phyloP scores from a whole-genome alignment of 2,113 vertebrate species.

The Glareola pratincola region DNA sequence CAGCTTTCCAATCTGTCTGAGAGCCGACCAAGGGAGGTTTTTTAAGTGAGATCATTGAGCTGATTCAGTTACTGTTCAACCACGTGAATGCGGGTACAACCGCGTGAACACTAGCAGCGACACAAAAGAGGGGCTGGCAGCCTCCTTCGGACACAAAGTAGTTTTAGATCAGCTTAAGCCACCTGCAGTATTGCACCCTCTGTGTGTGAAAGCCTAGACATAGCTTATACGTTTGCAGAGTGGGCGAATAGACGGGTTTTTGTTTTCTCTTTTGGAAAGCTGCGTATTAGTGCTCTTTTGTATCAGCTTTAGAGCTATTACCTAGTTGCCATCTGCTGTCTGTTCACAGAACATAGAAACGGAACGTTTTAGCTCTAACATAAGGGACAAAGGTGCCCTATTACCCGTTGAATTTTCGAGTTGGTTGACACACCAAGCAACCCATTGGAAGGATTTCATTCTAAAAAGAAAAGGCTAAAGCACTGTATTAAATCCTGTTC shows the following conservation, averaged over 20 bases:
- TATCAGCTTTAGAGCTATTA: neutral
- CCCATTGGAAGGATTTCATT: neutral
- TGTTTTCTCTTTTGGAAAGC: neutral
- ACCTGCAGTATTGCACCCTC: neutral
- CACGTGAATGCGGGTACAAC: neutral
- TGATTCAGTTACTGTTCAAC: neutral
- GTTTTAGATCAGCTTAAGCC: neutral
- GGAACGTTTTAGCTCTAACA: neutral
- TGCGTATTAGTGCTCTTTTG: neutral
- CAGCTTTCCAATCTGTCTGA: neutral
- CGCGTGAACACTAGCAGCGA: accelerated
- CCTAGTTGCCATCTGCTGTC: neutral
- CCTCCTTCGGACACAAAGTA: neutral
- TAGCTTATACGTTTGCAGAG: neutral
- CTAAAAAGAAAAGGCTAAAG: neutral
- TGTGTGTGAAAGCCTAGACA: neutral
- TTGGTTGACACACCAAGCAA: neutral
- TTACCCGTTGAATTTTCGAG: neutral
- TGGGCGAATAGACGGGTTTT: neutral
- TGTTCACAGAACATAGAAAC: neutral
- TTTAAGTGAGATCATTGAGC: neutral
- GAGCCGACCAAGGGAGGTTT: neutral
- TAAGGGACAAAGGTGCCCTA: neutral
- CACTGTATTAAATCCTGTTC: neutral
- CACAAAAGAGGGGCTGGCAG: neutral